Evolutionary conservation across 2,113 vertebrate genomes (phyloP), one percentile per base, ranked within the genome.

Genomic region (Laticauda laticaudata): DNA sequence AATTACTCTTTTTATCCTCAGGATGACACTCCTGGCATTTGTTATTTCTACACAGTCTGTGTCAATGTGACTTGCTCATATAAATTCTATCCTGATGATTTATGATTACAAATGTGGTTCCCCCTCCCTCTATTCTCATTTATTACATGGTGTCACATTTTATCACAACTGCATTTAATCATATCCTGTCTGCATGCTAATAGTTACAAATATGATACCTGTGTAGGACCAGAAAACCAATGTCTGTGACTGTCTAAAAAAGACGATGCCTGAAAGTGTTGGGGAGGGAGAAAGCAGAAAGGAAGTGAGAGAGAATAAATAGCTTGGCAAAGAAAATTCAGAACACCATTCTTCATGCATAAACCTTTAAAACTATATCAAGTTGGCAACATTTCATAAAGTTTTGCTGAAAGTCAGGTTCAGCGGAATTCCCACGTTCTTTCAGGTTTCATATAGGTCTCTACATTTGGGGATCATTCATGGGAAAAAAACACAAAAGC

Each of bases 141-240:
- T 98, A 98, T 99, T 98, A 99, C 95, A 95, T 34, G 91, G 96
- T 97, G 98, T 99, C 98, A 98, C 96, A 98, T 98, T 99, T 98
- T 98, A 98, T 99, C 98, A 98, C 93, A 93, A 93, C 95, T 93
- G 92, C 96, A 98, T 98, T 99, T 99, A 98, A 99, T 99, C 98
- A 98, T 98, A 97, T 97, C 89, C 97, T 97, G 96, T 98, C 98
- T 99, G 98, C 98, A 98, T 98, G 98, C 98, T 99, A 98, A 99
- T 98, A 96, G 97, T 98, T 98, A 98, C 98, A 98, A 98, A 98
- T 96, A 97, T 92, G 96, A 98, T 98, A 98, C 98, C 98, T 98
- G 97, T 96, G 97, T 97, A 96, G 96, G 96, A 96, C 95, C 95
- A 97, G 97, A 93, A 97, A 96, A 96, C 97, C 97, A 97, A 96